phyloP scores from a whole-genome alignment of 2,113 vertebrate genomes.

The Pterocles gutturalis region DNA sequence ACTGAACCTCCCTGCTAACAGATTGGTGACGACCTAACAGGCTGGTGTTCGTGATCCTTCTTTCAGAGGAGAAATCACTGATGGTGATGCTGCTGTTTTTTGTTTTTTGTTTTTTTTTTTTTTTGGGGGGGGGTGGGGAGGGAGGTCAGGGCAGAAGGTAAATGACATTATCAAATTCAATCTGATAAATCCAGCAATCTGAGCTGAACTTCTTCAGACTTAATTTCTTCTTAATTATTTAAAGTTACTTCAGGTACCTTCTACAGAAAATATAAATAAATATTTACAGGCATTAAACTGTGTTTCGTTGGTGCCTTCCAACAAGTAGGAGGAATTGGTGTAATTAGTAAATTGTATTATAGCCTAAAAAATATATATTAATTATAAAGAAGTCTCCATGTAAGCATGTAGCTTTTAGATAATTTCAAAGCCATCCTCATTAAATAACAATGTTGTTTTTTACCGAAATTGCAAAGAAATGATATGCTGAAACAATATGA shows the following conservation, averaged over 20 bases:
- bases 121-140: accelerated
- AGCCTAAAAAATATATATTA: not conserved
- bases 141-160: not conserved
- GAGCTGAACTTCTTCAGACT: not conserved
- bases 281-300: not conserved
- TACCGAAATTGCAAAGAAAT: not conserved
- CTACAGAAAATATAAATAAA: not conserved
- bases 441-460: not conserved
- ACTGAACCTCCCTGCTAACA: not conserved
- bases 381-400: not conserved
- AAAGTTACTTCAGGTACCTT: not conserved
- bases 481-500: not conserved
- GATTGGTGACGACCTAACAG: not conserved
- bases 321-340: not conserved
- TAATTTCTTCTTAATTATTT: not conserved
- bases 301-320: not conserved
- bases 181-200: not conserved
- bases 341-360: not conserved
- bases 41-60: not conserved
- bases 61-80: not conserved
- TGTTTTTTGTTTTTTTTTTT: not conserved
- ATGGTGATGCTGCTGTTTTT: no score
- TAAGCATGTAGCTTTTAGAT: not conserved
- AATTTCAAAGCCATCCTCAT: not conserved
- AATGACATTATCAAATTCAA: not conserved